Percentiles rank a stretch among this genome's conserved stretches.
Evolutionary conservation across 92 coral and sea anemone species (phyloP).

Genomic region (Bergia puertoricense): DNA sequence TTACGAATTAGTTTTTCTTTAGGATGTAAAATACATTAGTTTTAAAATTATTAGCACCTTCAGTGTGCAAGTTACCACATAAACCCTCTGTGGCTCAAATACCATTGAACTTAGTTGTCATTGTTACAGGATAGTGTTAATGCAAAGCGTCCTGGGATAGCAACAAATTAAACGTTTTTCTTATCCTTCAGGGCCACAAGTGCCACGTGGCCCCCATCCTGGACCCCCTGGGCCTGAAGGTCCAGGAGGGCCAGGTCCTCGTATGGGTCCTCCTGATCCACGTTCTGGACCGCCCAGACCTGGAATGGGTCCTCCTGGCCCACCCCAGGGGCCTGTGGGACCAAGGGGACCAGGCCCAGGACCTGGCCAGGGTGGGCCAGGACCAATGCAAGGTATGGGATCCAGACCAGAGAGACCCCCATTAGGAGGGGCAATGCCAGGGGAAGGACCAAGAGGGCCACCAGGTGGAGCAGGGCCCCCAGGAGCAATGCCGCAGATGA

Average conservation of each 20-base stretch:
- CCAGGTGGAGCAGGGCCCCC: conserved; percentile 29
- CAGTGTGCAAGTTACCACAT: too few relatives aligned
- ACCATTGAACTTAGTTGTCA: too few relatives aligned
- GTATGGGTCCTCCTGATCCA: conserved; percentile 39
- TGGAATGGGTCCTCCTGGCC: conserved; percentile 45
- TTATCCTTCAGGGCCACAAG: conserved; percentile 30
- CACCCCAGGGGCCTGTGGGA: conserved; percentile 27
- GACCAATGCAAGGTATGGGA: conserved; percentile 42
- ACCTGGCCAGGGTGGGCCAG: conserved; percentile 19
- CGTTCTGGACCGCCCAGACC: conserved; percentile 39
- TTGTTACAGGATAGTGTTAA: not conserved
- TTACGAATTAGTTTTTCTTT: too few relatives aligned
- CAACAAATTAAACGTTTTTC: not conserved
- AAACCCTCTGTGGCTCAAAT: too few relatives aligned
- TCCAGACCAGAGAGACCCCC: conserved; percentile 44
- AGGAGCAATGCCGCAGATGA: conserved; percentile 23
- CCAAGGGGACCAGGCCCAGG: conserved; percentile 34
- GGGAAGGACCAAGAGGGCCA: conserved; percentile 40
- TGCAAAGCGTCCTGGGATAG: not conserved
- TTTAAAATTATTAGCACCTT: too few relatives aligned
- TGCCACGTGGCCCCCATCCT: conserved; percentile 40
- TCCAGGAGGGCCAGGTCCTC: conserved; percentile 36
- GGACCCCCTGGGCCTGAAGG: conserved; percentile 33
- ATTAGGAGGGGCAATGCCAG: conserved; percentile 28
- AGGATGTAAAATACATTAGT: too few relatives aligned